Percentiles rank a stretch among this genome's conserved stretches.
Evolutionary conservation across 2,797 vertebrate genomes (phyloP).

Genomic region (Rhadinocentrus ornatus): DNA sequence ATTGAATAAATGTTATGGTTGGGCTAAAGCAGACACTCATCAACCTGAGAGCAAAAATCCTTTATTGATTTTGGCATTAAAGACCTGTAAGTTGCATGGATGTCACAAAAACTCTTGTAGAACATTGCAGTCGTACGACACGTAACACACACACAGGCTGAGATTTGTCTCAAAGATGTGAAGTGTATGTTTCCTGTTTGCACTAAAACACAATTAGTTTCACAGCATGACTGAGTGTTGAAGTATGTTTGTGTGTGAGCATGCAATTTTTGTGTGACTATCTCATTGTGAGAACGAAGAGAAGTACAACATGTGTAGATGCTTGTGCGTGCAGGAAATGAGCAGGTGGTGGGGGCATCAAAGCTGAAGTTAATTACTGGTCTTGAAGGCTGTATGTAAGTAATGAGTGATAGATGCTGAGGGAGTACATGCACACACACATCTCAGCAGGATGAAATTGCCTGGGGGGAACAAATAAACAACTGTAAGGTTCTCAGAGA

Average conservation of each 20-base stretch:
- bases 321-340: constrained; percentile 39
- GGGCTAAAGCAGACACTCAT: constrained; percentile 13
- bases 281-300: constrained; percentile 34
- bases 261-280: constrained; percentile 20
- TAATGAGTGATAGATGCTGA: constrained; percentile 67
- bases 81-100: constrained; percentile 19
- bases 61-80: constrained; percentile 55
- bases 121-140: not conserved
- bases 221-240: constrained; percentile 45
- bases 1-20: constrained; percentile 48
- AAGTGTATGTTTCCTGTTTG: constrained; percentile 42
- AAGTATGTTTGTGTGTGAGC: constrained; percentile 17
- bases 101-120: constrained; percentile 28
- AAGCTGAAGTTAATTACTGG: constrained; percentile 73
- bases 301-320: constrained; percentile 7
- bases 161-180: constrained; percentile 25
- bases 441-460: constrained; percentile 40
- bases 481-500: constrained; percentile 40
- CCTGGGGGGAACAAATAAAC: constrained; percentile 64
- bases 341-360: constrained; percentile 63
- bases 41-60: constrained; percentile 20
- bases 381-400: constrained; percentile 61
- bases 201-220: constrained; percentile 52
- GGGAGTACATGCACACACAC: constrained; percentile 18
- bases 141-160: not conserved